These are phyloP conservation scores for Drosophila neotestacea DNA, from an alignment of 2,888 invertebrate species.

Conservation along the genomic window DNA sequence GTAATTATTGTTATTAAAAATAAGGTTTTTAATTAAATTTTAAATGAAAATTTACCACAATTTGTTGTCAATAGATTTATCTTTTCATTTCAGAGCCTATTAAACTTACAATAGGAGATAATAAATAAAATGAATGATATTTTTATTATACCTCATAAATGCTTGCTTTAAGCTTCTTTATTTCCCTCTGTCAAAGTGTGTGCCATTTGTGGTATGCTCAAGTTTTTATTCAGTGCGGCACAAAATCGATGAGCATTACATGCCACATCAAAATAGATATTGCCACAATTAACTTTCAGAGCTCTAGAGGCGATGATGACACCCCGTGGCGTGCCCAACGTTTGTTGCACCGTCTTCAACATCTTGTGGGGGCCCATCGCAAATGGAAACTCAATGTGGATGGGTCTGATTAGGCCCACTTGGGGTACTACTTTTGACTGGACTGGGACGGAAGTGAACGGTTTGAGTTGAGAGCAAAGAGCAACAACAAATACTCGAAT, in stretches of 20 bases:
- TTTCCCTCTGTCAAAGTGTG: background rate
- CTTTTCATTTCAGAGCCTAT: too few relatives aligned
- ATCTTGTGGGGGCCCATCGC: slow-evolving; percentile 49
- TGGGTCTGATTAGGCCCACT: slow-evolving; percentile 60
- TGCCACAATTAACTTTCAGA: slow-evolving; percentile 73
- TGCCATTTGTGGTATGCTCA: slow-evolving; percentile 13
- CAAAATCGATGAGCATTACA: slow-evolving; percentile 51
- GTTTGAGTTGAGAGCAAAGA: slow-evolving; percentile 36
- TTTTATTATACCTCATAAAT: background rate
- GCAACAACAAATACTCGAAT: slow-evolving; percentile 7
- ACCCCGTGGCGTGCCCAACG: slow-evolving; percentile 46
- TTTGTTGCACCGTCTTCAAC: slow-evolving; percentile 33
- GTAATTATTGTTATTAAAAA: too few relatives aligned
- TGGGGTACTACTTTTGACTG: slow-evolving; percentile 36
- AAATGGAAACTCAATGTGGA: slow-evolving; percentile 36
- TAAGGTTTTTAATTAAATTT: too few relatives aligned
- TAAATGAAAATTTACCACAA: too few relatives aligned
- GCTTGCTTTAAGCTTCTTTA: background rate
- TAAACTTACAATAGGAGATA: too few relatives aligned
- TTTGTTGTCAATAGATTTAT: too few relatives aligned
- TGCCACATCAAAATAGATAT: slow-evolving; percentile 40
- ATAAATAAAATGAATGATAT: background rate
- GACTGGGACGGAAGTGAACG: slow-evolving; percentile 67
- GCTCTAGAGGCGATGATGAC: slow-evolving; percentile 54
- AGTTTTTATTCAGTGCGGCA: slow-evolving; percentile 4